Percentiles rank a stretch among this genome's conserved stretches.
phyloP scores from a whole-genome alignment of 2,888 invertebrate species.

The Ariolimax columbianus region DNA sequence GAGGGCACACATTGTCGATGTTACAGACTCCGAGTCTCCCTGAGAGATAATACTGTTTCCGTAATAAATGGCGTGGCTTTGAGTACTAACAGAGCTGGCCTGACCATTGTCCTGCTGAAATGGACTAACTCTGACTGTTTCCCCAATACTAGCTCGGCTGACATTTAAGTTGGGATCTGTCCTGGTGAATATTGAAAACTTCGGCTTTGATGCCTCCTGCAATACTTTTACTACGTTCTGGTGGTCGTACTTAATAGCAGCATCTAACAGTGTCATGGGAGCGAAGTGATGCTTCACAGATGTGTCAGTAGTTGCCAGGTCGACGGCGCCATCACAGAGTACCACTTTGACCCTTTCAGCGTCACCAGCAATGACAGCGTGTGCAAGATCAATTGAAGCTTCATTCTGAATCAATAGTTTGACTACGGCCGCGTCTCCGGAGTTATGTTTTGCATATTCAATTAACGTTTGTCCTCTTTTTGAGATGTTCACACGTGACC shows the following conservation, averaged over 20 bases:
- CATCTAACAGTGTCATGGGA: conserved; percentile 70
- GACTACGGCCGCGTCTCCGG: conserved; percentile 64
- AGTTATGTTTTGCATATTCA: conserved; percentile 67
- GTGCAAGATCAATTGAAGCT: conserved; percentile 74
- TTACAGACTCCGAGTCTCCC: background rate
- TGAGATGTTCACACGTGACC: conserved; percentile 73
- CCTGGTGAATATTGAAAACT: background rate
- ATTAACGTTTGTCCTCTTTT: conserved; percentile 65
- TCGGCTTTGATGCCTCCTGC: background rate
- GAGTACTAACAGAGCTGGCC: background rate
- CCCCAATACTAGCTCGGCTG: too few species aligned
- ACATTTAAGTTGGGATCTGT: background rate
- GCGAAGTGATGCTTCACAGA: conserved; percentile 68
- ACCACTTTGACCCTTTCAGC: conserved; percentile 68
- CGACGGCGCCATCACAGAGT: conserved; percentile 66
- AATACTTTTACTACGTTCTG: conserved; percentile 63
- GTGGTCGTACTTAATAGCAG: conserved; percentile 73
- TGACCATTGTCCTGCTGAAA: background rate
- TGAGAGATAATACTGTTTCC: background rate
- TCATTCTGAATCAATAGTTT: conserved; percentile 67
- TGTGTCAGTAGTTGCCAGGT: conserved; percentile 70
- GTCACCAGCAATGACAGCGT: conserved; percentile 76
- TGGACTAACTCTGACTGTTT: background rate
- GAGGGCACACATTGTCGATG: conserved; percentile 3
- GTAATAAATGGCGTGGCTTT: background rate